A percentile compares a stretch with the other conserved stretches of the same genome.
These are phyloP conservation scores for Dendrolimus pini DNA, from an alignment of 2,888 invertebrate genomes.

Conservation along the genomic window DNA sequence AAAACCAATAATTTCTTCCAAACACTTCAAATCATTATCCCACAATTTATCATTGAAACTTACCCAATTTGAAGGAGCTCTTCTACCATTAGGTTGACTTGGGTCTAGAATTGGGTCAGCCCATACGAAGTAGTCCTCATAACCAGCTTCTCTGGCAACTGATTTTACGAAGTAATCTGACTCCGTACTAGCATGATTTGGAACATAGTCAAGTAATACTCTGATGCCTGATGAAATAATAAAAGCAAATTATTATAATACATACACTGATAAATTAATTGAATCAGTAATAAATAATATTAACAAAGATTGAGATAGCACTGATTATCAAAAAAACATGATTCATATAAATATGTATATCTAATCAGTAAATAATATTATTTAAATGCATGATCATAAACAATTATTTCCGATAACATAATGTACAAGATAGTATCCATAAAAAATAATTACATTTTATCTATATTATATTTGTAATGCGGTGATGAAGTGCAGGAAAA, in stretches of 20 bases:
- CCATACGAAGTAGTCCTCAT: slow-evolving; percentile 86
- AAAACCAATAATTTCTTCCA: too few species aligned
- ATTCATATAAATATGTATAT: too few species aligned
- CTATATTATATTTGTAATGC: too few species aligned
- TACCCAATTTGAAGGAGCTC: slow-evolving; percentile 68
- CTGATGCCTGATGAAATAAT: slow-evolving; percentile 32
- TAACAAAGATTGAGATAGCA: too few species aligned
- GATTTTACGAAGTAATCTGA: slow-evolving; percentile 89
- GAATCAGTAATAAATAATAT: too few species aligned
- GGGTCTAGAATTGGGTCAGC: slow-evolving; percentile 64
- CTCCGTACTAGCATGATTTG: slow-evolving; percentile 80
- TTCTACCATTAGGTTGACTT: slow-evolving; percentile 23
- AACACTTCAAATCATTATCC: too few species aligned
- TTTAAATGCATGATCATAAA: neutral
- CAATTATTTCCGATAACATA: neutral
- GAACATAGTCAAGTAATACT: slow-evolving; percentile 79
- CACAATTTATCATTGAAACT: slow-evolving; percentile 2
- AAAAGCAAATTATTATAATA: neutral
- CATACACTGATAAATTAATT: too few species aligned
- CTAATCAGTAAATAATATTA: too few species aligned
- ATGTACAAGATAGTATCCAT: too few species aligned
- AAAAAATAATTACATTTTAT: too few species aligned
- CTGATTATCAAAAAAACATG: too few species aligned
- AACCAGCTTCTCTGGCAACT: slow-evolving; percentile 72
- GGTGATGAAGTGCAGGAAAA: too few species aligned